These are phyloP conservation scores for Torymus tubicola DNA, from an alignment of 2,888 invertebrate genomes.

Conservation along the genomic window DNA sequence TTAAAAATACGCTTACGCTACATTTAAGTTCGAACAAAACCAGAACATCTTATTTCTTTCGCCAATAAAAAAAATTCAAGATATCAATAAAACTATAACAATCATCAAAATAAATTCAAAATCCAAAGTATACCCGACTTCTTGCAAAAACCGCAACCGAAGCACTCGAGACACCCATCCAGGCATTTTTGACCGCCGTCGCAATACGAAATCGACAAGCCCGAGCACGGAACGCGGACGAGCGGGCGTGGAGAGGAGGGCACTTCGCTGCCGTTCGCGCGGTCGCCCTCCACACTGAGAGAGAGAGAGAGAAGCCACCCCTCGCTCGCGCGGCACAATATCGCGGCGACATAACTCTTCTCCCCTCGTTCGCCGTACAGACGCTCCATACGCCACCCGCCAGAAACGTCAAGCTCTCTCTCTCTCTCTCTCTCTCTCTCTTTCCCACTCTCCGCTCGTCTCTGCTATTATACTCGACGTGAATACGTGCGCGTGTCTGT, in stretches of 20 bases:
- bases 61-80: too few relatives aligned
- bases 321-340: constrained; percentile 75
- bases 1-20: too few relatives aligned
- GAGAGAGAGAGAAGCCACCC: constrained; percentile 52
- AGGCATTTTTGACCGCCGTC: constrained; percentile 52
- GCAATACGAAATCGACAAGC: constrained; percentile 71
- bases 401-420: constrained; percentile 73
- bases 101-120: background rate
- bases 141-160: background rate
- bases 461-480: too few relatives aligned
- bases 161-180: background rate
- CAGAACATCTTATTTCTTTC: too few relatives aligned
- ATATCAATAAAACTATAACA: too few relatives aligned
- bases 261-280: constrained; percentile 25
- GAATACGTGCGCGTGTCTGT: too few relatives aligned
- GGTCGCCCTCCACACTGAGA: constrained; percentile 5
- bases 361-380: constrained; percentile 74
- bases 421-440: background rate
- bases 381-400: constrained; percentile 61
- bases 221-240: background rate
- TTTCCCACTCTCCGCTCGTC: too few relatives aligned
- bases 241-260: constrained; percentile 54
- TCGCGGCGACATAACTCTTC: constrained; percentile 77
- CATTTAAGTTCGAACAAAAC: too few relatives aligned
- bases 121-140: background rate